A percentile compares a stretch with the other conserved stretches of the same genome.
phyloP scores from a whole-genome alignment of 1,140 invertebrate species.

The Aphaenogaster floridana region DNA sequence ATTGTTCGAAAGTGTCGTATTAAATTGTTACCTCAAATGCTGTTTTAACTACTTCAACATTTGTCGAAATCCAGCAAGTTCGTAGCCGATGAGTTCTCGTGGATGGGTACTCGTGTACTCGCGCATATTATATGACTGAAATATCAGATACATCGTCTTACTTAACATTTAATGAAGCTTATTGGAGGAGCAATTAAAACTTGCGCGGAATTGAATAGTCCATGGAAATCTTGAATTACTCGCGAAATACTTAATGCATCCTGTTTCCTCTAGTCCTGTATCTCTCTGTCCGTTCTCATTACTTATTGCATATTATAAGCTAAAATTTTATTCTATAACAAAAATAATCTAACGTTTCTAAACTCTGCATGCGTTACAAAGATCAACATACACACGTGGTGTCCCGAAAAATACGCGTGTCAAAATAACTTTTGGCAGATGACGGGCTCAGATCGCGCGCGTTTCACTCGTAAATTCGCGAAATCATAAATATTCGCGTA shows the following conservation, averaged over 20 bases:
- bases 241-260: slow-evolving; percentile 79
- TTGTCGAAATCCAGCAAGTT: slow-evolving; percentile 39
- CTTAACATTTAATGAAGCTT: slow-evolving; percentile 86
- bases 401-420: not conserved
- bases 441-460: not conserved
- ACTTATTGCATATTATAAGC: not conserved
- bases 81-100: not conserved
- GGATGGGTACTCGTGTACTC: not conserved
- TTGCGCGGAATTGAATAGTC: slow-evolving; percentile 75
- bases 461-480: not conserved
- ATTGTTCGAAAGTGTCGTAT: slow-evolving; percentile 52
- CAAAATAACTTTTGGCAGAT: not conserved
- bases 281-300: not conserved
- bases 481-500: slow-evolving; percentile 20
- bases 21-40: slow-evolving; percentile 55
- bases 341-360: not conserved
- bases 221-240: slow-evolving; percentile 78
- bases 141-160: slow-evolving; percentile 79
- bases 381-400: not conserved
- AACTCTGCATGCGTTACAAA: not conserved
- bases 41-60: slow-evolving; percentile 48
- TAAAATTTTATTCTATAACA: not conserved
- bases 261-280: slow-evolving; percentile 1
- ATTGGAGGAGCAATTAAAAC: slow-evolving; percentile 86
- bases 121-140: slow-evolving; percentile 1